phyloP scores from a whole-genome alignment of 2,113 vertebrate genomes.

The Xiphorhynchus elegans region DNA sequence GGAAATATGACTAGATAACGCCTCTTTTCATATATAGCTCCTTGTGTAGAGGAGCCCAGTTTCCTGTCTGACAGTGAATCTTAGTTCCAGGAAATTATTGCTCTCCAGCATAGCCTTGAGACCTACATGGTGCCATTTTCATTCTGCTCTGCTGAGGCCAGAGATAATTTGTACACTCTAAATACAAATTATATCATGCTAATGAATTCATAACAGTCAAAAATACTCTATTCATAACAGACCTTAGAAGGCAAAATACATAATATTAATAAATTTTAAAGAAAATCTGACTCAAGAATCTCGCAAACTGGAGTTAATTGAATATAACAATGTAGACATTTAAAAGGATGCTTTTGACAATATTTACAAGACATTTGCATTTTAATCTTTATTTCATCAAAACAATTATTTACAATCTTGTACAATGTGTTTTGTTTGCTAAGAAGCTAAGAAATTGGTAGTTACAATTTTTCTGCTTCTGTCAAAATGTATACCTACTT shows the following conservation, averaged over 20 bases:
- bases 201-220: constrained; percentile 2
- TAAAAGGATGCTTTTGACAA: neutral
- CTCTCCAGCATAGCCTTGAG: neutral
- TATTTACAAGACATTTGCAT: neutral
- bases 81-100: neutral
- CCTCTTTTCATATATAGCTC: neutral
- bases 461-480: neutral
- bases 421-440: neutral
- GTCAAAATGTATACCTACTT: neutral
- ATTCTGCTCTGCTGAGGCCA: neutral
- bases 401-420: neutral
- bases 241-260: neutral
- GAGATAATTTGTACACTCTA: neutral
- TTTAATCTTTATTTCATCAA: neutral
- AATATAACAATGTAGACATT: neutral
- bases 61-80: neutral
- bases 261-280: neutral
- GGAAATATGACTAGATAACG: neutral
- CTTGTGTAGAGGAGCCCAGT: neutral
- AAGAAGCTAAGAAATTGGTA: neutral
- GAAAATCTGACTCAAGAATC: neutral
- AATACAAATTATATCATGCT: neutral
- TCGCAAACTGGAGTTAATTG: neutral
- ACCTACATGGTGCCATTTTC: neutral
- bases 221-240: neutral